A percentile compares a stretch with the other conserved stretches of the same genome.
Evolutionary conservation across 2,797 vertebrate genomes (phyloP).

Genomic region (Smutsia gigantea): DNA sequence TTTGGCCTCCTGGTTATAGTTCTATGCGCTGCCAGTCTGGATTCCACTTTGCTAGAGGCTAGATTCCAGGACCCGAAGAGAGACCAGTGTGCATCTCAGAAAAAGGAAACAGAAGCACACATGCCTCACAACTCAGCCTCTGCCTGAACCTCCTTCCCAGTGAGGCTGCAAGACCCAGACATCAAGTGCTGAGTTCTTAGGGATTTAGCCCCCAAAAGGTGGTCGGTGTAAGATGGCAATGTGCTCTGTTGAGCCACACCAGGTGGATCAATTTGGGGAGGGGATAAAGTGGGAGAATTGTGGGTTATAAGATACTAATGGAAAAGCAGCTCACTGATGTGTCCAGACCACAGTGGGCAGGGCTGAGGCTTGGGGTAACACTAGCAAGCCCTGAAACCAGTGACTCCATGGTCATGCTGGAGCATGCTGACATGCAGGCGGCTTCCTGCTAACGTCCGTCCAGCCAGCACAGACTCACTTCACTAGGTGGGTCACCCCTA

Average conservation of each 20-base stretch:
- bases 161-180: neutral
- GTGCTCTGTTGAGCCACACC: rapidly evolving
- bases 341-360: rapidly evolving
- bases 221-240: rapidly evolving
- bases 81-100: neutral
- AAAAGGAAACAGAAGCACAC: neutral
- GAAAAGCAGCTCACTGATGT: rapidly evolving
- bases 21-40: rapidly evolving
- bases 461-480: rapidly evolving
- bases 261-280: too few relatives aligned
- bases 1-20: rapidly evolving
- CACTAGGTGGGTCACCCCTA: rapidly evolving
- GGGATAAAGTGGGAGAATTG: rapidly evolving
- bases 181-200: rapidly evolving
- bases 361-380: rapidly evolving
- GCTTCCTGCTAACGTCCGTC: rapidly evolving
- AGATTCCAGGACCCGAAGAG: rapidly evolving
- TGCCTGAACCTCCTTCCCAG: neutral
- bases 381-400: neutral
- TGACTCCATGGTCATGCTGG: rapidly evolving
- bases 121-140: rapidly evolving
- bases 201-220: neutral
- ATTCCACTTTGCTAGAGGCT: neutral
- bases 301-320: neutral
- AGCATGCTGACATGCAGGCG: rapidly evolving